Evolutionary conservation across 2,113 vertebrate species (phyloP), one percentile per base, ranked within the genome.

Genomic region (Brachypodius melanocephalos): DNA sequence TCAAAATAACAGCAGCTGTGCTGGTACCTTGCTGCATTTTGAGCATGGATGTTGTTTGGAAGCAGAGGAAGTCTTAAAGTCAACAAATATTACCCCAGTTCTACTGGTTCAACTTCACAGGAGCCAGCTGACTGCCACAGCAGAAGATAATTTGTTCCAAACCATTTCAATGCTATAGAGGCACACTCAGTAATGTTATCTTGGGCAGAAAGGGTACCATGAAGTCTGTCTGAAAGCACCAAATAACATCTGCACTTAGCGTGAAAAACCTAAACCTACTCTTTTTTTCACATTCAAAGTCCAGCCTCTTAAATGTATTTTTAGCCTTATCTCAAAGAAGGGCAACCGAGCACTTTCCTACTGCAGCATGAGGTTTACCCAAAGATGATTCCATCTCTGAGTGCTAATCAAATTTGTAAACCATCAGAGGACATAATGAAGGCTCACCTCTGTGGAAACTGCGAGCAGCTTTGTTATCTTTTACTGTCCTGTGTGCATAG

Each of bases 381-480:
- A 74, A 65, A 90, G 87, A 58, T 49, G 36, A 92, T 90, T 86
- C 63, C 81, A 88, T 67, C 81, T 94, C 46, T 31, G 43, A 95
- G 62, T 79, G 76, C 59, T 89, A 90, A 93, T 83, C 92, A 95
- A 86, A 86, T 79, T 72, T 67, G 58, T 67, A 68, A 76, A 85
- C 31, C 45, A 87, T 79, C 69, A 85, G 79, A 93, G 31, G 32
- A 57, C 52, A 57, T 91, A n/a, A 73, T 34, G 66, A 92, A 89
- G 36, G 17, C 42, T 95, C 48, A 24, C 76, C 71, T 93, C 85
- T 84, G 10, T 65, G 55, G 58, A 85, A 95, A 85, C 43, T 28
- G n/a, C 82, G 67, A 95, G 68, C 82, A 67, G 22, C 58, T 89
- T 82, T 88, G 42, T 74, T 89, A 93, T 77, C 83, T 77, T 74